phyloP scores from a whole-genome alignment of 2,888 invertebrate genomes.

The Glaucopsyche alexis region DNA sequence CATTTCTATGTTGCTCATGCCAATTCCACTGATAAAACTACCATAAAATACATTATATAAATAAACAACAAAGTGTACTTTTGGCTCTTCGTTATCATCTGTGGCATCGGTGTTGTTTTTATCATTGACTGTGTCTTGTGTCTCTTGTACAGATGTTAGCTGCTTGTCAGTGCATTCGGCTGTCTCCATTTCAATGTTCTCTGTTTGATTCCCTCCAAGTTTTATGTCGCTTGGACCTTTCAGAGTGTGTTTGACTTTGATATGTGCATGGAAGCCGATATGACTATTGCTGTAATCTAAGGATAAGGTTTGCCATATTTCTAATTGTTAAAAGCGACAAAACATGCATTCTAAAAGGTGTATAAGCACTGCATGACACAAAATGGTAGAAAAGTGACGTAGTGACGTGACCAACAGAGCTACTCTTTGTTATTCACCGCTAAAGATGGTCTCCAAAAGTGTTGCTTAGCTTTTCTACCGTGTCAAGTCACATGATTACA shows the following conservation, averaged over 20 bases:
- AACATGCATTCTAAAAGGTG: conserved; percentile 19
- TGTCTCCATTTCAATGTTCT: conserved; percentile 48
- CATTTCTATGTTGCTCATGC: conserved; percentile 60
- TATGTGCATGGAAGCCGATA: conserved; percentile 78
- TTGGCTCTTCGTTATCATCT: conserved; percentile 45
- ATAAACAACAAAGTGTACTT: conserved; percentile 53
- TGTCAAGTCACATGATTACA: not conserved
- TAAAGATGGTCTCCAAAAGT: not conserved
- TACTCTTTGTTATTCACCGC: not conserved
- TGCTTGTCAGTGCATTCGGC: conserved; percentile 48
- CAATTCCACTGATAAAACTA: conserved; percentile 70
- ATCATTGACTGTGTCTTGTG: conserved; percentile 50
- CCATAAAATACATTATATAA: conserved; percentile 51
- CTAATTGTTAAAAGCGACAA: conserved; percentile 25
- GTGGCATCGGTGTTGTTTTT: conserved; percentile 35
- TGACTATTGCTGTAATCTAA: conserved; percentile 53
- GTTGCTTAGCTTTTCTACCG: not conserved
- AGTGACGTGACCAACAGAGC: not conserved
- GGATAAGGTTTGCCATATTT: conserved; percentile 47
- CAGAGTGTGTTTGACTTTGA: conserved; percentile 79
- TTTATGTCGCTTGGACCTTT: conserved; percentile 47
- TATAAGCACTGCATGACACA: not conserved
- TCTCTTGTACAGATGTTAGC: conserved; percentile 46
- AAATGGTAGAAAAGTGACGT: not conserved
- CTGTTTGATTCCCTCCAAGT: conserved; percentile 44